Evolutionary conservation across 2,113 vertebrate genomes (phyloP), one percentile per base, ranked within the genome.

Genomic region (Amphiprion percula): DNA sequence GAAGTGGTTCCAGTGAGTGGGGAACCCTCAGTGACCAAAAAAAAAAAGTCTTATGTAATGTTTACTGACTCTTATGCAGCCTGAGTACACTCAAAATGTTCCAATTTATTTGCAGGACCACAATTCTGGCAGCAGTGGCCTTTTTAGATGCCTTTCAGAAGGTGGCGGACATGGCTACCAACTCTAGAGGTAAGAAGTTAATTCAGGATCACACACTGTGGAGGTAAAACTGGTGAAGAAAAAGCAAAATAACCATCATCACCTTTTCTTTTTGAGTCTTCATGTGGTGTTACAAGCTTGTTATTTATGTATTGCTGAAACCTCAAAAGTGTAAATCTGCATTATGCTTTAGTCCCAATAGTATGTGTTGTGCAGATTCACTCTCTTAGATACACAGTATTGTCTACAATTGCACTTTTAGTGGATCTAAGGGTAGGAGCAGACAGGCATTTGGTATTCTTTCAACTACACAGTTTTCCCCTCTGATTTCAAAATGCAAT

Each of bases 141-240:
- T 99, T 99, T 93, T 90, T 99, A 84, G 98, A 99, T 90, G 97
- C 98, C 90, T 99, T 99, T 95, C 98, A 99, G 95, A 99, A 99
- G 94, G 97, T 99, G 93, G 98, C 98, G 0, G 98, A 99, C 90
- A 98, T 99, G 97, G 98, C 98, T 56, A 99, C 98, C 93, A 99
- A 97, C 94, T 97, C 98, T 9, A 94, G 97, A 97, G 98, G 98
- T 99, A 94, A 92, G 95, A 2, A 14, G 14, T 49, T 10, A 5
- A 68, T 78, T 54, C 8, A 61, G 53, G 3, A 19, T 65, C 12
- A 23, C 24, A 0, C 30, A 24, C 19, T 19, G 37, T 46, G 30
- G 10, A 33, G 23, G 39, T 4, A 44, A 39, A 4, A 6, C 0
- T 0, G 10, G 39, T 19, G 28, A 33, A 33, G 11, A 4, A 12